These are phyloP conservation scores for Lutjanus argentimaculatus DNA, from an alignment of 2,797 vertebrate species.

Conservation along the genomic window DNA sequence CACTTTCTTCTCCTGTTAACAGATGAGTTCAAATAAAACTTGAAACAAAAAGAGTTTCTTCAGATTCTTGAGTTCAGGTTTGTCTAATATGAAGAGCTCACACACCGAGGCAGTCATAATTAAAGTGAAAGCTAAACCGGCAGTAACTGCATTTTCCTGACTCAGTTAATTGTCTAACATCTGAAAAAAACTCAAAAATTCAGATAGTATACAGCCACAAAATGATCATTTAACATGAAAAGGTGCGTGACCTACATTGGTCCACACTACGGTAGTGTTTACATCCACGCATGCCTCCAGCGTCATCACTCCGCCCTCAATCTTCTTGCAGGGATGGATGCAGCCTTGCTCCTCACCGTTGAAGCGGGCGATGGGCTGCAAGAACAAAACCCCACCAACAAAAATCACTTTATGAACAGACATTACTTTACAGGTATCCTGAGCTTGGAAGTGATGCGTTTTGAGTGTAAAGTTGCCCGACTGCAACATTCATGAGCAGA, in stretches of 20 bases:
- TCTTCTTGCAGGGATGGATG: conserved; percentile 31
- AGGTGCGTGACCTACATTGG: conserved; percentile 24
- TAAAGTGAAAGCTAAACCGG: too few relatives aligned
- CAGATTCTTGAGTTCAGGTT: too few relatives aligned
- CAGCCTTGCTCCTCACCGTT: fast-evolving
- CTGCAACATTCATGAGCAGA: too few relatives aligned
- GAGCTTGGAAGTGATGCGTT: background rate
- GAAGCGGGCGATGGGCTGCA: conserved; percentile 54
- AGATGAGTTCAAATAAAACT: background rate
- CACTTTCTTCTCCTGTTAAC: background rate
- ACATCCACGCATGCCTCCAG: conserved; percentile 50
- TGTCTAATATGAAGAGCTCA: too few relatives aligned
- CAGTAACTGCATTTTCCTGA: too few relatives aligned
- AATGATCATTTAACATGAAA: background rate
- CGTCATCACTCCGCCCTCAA: conserved; percentile 19
- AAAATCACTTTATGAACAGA: background rate
- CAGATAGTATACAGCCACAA: background rate
- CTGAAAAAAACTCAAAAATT: background rate
- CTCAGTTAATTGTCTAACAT: too few relatives aligned
- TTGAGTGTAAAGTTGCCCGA: too few relatives aligned
- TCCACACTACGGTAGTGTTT: conserved; percentile 1
- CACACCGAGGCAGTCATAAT: too few relatives aligned
- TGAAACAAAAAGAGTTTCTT: too few relatives aligned
- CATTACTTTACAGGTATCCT: background rate
- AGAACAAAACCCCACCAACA: background rate